phyloP scores from a whole-genome alignment of 2,113 vertebrate genomes.

The Laticauda laticaudata region DNA sequence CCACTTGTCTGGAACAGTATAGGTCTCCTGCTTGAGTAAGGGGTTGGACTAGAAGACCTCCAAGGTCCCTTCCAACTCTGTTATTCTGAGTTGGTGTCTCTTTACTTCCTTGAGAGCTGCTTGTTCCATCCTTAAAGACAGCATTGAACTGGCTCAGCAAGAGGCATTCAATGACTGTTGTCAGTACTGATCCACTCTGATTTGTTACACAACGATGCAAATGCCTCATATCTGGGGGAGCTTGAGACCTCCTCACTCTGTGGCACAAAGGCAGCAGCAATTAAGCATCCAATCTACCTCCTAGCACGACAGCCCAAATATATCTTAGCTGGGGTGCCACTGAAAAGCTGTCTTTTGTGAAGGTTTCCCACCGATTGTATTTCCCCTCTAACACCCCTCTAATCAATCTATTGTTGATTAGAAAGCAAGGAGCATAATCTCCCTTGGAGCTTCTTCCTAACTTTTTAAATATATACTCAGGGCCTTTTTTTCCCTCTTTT shows the following conservation, averaged over 20 bases:
- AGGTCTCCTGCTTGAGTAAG: background rate
- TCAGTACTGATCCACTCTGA: background rate
- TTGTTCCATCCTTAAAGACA: background rate
- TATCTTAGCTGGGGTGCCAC: slow-evolving; percentile 40
- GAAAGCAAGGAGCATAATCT: slow-evolving; percentile 35
- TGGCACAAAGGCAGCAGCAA: accelerated
- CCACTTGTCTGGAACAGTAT: too few relatives aligned
- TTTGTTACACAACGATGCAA: background rate
- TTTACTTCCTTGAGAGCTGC: background rate
- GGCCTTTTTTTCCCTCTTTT: background rate
- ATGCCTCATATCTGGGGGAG: background rate
- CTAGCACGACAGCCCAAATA: slow-evolving; percentile 43
- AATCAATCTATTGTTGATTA: slow-evolving; percentile 43
- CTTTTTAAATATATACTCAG: background rate
- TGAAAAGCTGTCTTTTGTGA: background rate
- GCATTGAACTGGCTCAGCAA: background rate
- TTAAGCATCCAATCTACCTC: slow-evolving; percentile 39
- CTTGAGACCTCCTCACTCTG: background rate
- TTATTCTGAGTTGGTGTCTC: background rate
- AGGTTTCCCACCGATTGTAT: slow-evolving; percentile 24
- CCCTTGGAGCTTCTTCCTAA: slow-evolving; percentile 36
- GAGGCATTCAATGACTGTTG: background rate
- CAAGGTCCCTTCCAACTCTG: background rate
- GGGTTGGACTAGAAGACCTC: background rate
- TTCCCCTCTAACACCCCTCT: background rate